Base-by-base conservation (phyloP, 2,888 invertebrate species). In the Deilephila elpenor region DNA sequence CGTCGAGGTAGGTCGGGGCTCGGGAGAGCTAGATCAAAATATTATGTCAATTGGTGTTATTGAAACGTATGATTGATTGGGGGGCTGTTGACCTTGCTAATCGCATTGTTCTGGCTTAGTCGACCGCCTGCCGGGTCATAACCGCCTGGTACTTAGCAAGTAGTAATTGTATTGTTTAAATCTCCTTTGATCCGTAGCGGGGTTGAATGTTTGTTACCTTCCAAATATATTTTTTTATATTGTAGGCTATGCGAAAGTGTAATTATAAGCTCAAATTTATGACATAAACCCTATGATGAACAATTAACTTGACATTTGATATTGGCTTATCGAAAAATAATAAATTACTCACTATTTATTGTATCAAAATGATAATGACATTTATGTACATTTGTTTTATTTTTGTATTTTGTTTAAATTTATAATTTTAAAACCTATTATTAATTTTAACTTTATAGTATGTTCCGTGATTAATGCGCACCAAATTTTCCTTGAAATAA, bases 1-100 rank as follows among this genome's bases (percentile, higher is more conserved):
- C 72, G 67, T 88, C 90, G 89, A 92, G 92, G 93, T 93, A 92
- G 93, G 93, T 93, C 92, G 88, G 89, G 87, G 87, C 85, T 82
- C 84, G 53, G 56, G 56, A 56, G 85, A 88, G 88, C 88, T 87
- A 82, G 79, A 82, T 82, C 76, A 82, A 86, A 86, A 83, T 81
- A 81, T 78, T 67, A 51, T 67, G 67, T 67, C 67, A 67, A 67
- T 79, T 79, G 78, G 78, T 79, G 82, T 85, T 86, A 88, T 88
- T 87, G 85, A 84, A 85, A 82, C 83, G 67, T 51, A 51, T 67
- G 67, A 67, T 67, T 67, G 67, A 67, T 67, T 51, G 67, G 67
- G 64, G 71, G 25, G 75, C 78, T 77, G 78, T 75, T 77, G 82
- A 83, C 86, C 84, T 84, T 82, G 82, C 80, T 81, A 84, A 84